These are phyloP conservation scores for Mugil cephalus DNA, from an alignment of 2,113 vertebrate genomes.

Conservation along the genomic window DNA sequence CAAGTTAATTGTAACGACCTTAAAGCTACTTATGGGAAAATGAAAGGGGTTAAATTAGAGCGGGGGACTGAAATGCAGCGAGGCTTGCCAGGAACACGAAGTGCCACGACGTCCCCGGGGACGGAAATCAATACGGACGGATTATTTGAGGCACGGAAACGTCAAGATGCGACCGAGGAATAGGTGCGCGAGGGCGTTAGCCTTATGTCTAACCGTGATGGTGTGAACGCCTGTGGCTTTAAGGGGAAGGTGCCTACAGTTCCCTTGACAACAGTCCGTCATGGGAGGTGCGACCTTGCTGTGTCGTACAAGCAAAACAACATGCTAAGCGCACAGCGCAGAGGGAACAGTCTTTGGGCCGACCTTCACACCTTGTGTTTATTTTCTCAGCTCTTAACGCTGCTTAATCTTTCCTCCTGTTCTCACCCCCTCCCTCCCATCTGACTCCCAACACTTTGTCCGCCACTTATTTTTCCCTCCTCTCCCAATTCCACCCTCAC, in stretches of 20 bases:
- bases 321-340: background rate
- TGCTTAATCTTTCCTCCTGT: background rate
- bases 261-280: constrained; percentile 64
- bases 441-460: background rate
- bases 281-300: constrained; percentile 57
- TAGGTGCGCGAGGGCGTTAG: background rate
- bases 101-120: background rate
- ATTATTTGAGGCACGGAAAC: background rate
- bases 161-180: background rate
- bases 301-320: constrained; percentile 36
- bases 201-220: background rate
- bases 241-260: constrained; percentile 52
- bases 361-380: constrained; percentile 16
- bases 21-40: no score
- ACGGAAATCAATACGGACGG: background rate
- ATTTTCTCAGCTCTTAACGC: constrained; percentile 8
- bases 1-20: no score
- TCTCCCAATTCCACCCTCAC: background rate
- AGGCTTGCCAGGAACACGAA: background rate
- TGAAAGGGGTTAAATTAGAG: background rate
- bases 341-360: background rate
- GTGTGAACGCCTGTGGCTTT: constrained; percentile 33
- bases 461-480: background rate
- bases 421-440: background rate
- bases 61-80: background rate